Evolutionary conservation across 2,888 invertebrate genomes (phyloP), one percentile per base, ranked within the genome.

Genomic region (Leptogaster cylindrica): DNA sequence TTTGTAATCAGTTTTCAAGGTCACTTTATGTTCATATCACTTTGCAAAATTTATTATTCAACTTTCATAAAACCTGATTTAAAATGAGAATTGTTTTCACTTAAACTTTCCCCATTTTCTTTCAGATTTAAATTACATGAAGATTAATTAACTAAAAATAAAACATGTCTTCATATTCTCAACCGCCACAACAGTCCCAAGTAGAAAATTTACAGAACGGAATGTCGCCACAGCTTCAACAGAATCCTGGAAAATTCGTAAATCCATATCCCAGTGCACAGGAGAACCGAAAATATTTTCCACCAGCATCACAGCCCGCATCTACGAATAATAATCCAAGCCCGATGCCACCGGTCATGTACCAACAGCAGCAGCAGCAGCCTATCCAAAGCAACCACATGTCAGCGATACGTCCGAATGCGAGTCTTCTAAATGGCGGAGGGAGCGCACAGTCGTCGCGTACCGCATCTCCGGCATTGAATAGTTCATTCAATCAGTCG

Each of bases 401-500:
- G 3, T 36, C 33, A 10, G 36, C 50, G 25, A 65, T 28, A 39
- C 51, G 48, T 14, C 36, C 31, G 23, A 50, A 65, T 50, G 20
- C 36, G 8, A 31, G 23, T 18, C 23, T 51, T 2, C 52, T 31
- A 6, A 66, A 66, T 14, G 74, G 12, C 31, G 72, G 55, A 66
- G 66, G 70, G 69, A 80, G 81, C 71, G 73, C 75, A 27, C 76
- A 77, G 39, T 82, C 81, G 31, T 81, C 81, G 3, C 74, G 82
- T 51, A 82, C 80, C 16, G 75, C 77, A 3, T 80, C 80, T 25
- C 79, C 81, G 0, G 76, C 74, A 14, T 41, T 73, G 44, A 75
- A 74, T 65, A 70, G 64, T 63, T 70, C 73, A 5, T 69, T 71
- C 2, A 72, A 66, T 67, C 65, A 70, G 12, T 14, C 44, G 44